Evolutionary conservation across 92 coral and sea anemone genomes (phyloP).

Genomic region (Pocillopora grandis): DNA sequence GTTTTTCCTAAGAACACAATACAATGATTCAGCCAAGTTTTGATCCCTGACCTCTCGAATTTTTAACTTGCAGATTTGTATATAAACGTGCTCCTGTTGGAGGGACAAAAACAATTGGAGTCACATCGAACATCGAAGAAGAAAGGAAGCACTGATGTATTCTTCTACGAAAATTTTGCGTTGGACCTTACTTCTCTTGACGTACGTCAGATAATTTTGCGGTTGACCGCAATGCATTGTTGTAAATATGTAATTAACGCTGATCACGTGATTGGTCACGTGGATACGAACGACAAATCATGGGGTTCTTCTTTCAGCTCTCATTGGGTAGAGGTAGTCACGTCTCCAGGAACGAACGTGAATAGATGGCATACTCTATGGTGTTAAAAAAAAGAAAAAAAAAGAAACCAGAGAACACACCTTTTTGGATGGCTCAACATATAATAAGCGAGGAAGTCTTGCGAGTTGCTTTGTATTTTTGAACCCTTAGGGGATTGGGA

Average conservation of each 20-base stretch:
- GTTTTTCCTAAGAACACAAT: no score
- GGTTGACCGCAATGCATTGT: constrained; percentile 85
- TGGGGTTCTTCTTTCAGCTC: constrained; percentile 37
- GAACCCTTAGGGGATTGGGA: no score
- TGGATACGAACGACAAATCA: constrained; percentile 56
- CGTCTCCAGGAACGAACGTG: constrained; percentile 50
- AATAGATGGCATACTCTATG: constrained; percentile 68
- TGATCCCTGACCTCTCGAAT: no score
- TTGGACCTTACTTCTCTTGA: constrained; percentile 63
- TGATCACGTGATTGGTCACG: constrained; percentile 81
- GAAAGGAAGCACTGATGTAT: constrained; percentile 80
- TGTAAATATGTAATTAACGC: constrained; percentile 76
- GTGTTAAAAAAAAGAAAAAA: constrained; percentile 9
- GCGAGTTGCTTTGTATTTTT: no score
- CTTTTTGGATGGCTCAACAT: no score
- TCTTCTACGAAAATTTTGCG: constrained; percentile 89
- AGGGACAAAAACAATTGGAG: constrained; percentile 53
- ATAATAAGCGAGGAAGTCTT: no score
- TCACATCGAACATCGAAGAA: constrained; percentile 72
- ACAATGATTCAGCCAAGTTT: no score
- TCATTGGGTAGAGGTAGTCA: constrained; percentile 64
- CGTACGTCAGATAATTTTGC: constrained; percentile 49
- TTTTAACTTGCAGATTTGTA: constrained; percentile 70
- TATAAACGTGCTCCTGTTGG: constrained; percentile 57
- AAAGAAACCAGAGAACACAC: no score